Conservation (phyloP, 1,140 invertebrate species). For the Drosophila sulfurigaster region DNA sequence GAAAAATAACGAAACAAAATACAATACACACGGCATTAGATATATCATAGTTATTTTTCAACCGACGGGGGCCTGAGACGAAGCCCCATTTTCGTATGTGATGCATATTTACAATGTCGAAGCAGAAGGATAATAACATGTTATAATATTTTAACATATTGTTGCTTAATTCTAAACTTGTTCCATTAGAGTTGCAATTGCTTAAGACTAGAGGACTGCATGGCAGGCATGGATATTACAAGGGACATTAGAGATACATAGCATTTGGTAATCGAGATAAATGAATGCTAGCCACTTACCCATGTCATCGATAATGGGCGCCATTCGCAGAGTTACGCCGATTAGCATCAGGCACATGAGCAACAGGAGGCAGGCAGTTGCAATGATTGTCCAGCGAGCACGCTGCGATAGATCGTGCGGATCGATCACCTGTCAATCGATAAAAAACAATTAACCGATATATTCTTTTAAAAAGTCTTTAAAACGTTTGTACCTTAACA, state of each 20-base stretch:
- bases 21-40: slow-evolving; percentile 71
- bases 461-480: neutral
- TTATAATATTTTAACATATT: slow-evolving; percentile 2
- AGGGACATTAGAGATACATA: slow-evolving; percentile 4
- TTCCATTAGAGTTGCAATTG: slow-evolving; percentile 63
- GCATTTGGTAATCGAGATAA: slow-evolving; percentile 20
- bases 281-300: slow-evolving; percentile 88
- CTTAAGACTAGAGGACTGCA: slow-evolving; percentile 58
- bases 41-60: slow-evolving; percentile 40
- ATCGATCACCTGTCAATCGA: slow-evolving; percentile 86
- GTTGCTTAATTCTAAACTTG: slow-evolving; percentile 49
- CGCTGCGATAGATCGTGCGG: slow-evolving; percentile 92
- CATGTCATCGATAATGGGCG: slow-evolving; percentile 96
- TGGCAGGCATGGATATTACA: slow-evolving; percentile 46
- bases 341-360: slow-evolving; percentile 94
- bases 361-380: slow-evolving; percentile 93
- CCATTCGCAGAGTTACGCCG: slow-evolving; percentile 95
- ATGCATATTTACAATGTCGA: slow-evolving; percentile 31
- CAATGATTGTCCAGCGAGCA: slow-evolving; percentile 94
- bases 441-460: neutral
- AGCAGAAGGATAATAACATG: slow-evolving; percentile 58
- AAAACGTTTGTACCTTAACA: slow-evolving; percentile 64
- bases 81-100: neutral
- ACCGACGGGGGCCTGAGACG: slow-evolving; percentile 10
- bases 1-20: slow-evolving; percentile 72